These are phyloP conservation scores for Sclerurus mexicanus DNA, from an alignment of 2,113 vertebrate species.

Conservation along the genomic window DNA sequence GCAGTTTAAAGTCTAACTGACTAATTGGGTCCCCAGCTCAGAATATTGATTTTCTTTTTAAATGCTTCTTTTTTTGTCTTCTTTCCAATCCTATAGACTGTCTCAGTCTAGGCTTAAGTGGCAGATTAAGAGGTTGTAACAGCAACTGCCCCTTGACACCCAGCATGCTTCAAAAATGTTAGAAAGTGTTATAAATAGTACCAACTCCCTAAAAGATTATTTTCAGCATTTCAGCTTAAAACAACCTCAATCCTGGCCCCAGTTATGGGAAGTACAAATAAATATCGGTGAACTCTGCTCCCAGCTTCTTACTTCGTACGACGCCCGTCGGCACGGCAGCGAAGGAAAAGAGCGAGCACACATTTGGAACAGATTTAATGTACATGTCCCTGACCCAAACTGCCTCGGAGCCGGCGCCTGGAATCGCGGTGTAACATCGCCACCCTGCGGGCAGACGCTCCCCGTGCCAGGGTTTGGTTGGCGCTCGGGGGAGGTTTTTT, in stretches of 20 bases:
- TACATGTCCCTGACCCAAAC: fast-evolving
- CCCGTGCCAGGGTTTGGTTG: background rate
- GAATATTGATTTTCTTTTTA: background rate
- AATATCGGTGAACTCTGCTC: fast-evolving
- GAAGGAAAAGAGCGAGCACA: fast-evolving
- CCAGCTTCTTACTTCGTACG: fast-evolving
- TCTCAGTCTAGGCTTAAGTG: background rate
- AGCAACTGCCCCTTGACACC: background rate
- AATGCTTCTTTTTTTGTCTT: background rate
- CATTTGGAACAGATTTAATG: fast-evolving
- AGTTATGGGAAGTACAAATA: background rate
- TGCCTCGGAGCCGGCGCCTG: background rate
- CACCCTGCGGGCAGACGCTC: slow-evolving; percentile 22
- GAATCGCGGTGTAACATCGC: slow-evolving; percentile 20
- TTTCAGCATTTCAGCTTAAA: background rate
- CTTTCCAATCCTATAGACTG: background rate
- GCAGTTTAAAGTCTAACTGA: background rate
- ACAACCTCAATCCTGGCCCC: no score
- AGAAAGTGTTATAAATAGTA: background rate
- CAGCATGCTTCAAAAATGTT: background rate
- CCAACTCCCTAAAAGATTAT: background rate
- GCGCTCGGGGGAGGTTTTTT: no score
- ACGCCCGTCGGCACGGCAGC: fast-evolving
- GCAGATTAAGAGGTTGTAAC: background rate
- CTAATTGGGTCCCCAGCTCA: background rate